phyloP scores from a whole-genome alignment of 2,888 invertebrate species.

The Priocnemis perturbator region DNA sequence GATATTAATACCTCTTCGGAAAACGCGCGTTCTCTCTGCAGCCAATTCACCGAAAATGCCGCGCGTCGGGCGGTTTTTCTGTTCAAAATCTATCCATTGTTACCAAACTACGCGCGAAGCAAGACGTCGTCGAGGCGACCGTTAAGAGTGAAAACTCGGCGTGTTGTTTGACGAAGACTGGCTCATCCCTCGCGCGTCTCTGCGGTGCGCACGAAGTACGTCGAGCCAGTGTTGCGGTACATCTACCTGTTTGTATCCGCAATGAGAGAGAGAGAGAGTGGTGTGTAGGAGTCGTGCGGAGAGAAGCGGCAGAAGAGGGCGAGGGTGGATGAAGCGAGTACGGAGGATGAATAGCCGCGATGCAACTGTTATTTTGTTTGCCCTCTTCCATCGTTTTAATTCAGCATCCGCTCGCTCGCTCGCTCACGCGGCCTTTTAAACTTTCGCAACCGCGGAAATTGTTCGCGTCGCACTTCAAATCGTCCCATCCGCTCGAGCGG shows the following conservation, averaged over 20 bases:
- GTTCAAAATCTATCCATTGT: no score
- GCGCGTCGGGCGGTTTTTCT: no score
- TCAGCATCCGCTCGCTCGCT: slow-evolving; percentile 33
- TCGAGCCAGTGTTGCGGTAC: slow-evolving; percentile 31
- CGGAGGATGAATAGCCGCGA: slow-evolving; percentile 43
- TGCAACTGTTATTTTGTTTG: slow-evolving; percentile 61
- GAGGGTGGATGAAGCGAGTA: neutral
- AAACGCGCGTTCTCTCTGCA: no score
- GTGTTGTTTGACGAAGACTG: no score
- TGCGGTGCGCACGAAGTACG: neutral
- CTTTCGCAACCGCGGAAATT: slow-evolving; percentile 50
- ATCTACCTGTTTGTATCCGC: slow-evolving; percentile 32
- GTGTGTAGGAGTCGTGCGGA: neutral
- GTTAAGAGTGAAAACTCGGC: no score
- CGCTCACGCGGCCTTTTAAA: slow-evolving; percentile 47
- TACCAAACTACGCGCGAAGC: no score
- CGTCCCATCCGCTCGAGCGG: slow-evolving; percentile 1
- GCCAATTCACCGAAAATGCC: no score
- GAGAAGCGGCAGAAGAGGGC: neutral
- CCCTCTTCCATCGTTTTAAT: slow-evolving; percentile 59
- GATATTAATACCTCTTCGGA: no score
- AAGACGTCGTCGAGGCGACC: no score
- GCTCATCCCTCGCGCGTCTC: no score
- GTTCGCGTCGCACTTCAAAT: slow-evolving; percentile 45
- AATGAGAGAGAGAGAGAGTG: slow-evolving; percentile 8